Evolutionary conservation across 2,113 vertebrate species (phyloP), one percentile per base, ranked within the genome.

Genomic region (Zapus hudsonius): DNA sequence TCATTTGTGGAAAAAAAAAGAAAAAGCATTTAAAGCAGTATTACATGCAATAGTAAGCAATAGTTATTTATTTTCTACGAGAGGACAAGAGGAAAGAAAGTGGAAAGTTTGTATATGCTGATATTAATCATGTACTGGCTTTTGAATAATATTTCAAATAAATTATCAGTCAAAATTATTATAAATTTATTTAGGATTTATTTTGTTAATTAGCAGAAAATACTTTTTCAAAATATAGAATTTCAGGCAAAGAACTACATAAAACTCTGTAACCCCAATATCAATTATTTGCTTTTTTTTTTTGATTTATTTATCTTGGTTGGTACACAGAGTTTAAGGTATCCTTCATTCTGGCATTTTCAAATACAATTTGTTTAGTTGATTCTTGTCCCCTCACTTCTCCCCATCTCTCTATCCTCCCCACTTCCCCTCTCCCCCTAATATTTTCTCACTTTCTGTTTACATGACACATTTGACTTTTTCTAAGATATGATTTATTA

Each of bases 201-300:
- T 91, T 7, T 55, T 4, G 5, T 40, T 23, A 74, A 59, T 12
- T 47, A 2, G 0, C 36, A 88, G 31, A 92, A 94, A 59, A 84
- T 79, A 20, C 7, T 25, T 83, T 87, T 84, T 81, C 1, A 92
- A 96, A 94, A 92, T 23, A 81, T 2, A 69, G 84, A 88, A 84
- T 85, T 92, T 80, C 42, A 93, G 78, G 42, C 76, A 83, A 89
- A 89, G 31, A 89, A 84, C 16, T 29, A 52, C 19, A 72, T 55
- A 94, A 92, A 82, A 3, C 25, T 72, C 79, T 27, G 33, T 2
- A 1, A 78, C 12, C 3, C 29, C 80, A 36, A 27, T 36, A 8
- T 88, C 17, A 36, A 2, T 20, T 63, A 40, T 73, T 83, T 64
- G 94, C 12, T 47, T 47, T 47, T 47, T 7, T 47, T 47, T 47